Evolutionary conservation across 2,113 vertebrate species (phyloP).

Genomic region (Leptobrachium leishanense): DNA sequence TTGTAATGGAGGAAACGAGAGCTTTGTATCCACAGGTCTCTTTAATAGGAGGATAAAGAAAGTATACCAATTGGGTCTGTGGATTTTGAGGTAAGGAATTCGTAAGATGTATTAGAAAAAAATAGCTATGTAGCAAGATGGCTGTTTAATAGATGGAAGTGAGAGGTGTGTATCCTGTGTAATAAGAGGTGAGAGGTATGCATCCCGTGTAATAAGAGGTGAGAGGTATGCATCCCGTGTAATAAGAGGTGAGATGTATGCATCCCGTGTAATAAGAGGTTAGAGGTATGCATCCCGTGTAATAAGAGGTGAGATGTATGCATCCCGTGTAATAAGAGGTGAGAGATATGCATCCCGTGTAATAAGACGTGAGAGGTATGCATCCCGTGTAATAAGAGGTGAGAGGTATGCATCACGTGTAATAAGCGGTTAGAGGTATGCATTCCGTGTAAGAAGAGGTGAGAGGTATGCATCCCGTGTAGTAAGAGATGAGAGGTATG

Average conservation of each 20-base stretch:
- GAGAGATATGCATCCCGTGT: neutral
- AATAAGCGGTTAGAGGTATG: no score
- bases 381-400: neutral
- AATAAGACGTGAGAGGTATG: neutral
- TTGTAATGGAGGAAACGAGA: neutral
- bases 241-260: no score
- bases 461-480: neutral
- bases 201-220: conserved; percentile 4
- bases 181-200: neutral
- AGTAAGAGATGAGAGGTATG: neutral
- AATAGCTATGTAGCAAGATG: neutral
- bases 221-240: neutral
- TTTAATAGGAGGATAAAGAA: neutral
- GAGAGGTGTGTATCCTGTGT: neutral
- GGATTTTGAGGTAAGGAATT: neutral
- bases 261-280: conserved; percentile 8
- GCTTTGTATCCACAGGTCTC: neutral
- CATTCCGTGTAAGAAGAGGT: no score
- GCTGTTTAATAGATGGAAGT: neutral
- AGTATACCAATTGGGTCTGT: neutral
- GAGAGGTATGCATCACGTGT: neutral
- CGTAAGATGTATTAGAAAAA: neutral
- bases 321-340: no score
- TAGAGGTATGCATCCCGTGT: neutral
- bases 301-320: neutral